Evolutionary conservation across 2,888 invertebrate species (phyloP).

Genomic region (Oligia fasciuncula): DNA sequence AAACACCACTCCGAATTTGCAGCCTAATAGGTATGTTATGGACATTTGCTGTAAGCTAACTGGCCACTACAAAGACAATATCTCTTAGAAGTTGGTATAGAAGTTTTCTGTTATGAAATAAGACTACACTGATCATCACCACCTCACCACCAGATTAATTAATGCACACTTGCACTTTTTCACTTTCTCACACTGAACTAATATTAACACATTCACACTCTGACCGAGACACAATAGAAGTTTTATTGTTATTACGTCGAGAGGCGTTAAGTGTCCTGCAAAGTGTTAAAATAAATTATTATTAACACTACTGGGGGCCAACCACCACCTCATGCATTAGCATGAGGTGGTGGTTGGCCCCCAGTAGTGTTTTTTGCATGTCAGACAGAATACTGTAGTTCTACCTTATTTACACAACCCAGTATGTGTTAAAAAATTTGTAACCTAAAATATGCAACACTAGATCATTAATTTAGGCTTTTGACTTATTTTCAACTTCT

Average conservation of each 20-base stretch:
- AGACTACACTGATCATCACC: background rate
- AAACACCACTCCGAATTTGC: background rate
- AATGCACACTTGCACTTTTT: background rate
- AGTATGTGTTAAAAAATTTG: background rate
- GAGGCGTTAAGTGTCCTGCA: too few relatives aligned
- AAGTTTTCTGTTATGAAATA: background rate
- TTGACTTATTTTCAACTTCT: slow-evolving; percentile 4
- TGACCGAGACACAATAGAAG: too few relatives aligned
- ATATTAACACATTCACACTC: too few relatives aligned
- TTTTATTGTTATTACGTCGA: too few relatives aligned
- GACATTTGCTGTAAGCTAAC: background rate
- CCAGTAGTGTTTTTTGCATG: background rate
- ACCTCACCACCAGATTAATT: background rate
- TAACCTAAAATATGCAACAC: background rate
- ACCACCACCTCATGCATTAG: too few relatives aligned
- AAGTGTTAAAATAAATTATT: too few relatives aligned
- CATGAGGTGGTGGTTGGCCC: too few relatives aligned
- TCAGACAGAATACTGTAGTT: background rate
- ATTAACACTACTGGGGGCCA: too few relatives aligned
- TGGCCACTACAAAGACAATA: background rate
- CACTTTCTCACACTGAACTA: background rate
- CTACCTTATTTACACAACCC: background rate
- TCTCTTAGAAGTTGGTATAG: background rate
- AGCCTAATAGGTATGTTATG: slow-evolving; percentile 1
- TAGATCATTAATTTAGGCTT: background rate